These are phyloP conservation scores for Anoplolepis gracilipes DNA, from an alignment of 1,140 invertebrate species.

Conservation along the genomic window DNA sequence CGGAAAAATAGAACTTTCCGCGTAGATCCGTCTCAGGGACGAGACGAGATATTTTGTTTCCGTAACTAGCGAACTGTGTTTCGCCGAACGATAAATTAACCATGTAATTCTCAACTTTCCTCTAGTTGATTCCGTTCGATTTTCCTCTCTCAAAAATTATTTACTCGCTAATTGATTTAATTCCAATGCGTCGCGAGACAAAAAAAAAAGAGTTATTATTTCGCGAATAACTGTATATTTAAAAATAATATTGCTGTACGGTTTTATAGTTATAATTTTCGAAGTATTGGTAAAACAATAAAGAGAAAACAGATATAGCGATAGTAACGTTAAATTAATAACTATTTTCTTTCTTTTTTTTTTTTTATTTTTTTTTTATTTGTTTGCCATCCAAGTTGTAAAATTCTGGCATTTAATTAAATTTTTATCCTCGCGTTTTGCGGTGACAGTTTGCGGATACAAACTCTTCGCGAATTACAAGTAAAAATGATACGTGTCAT, in stretches of 20 bases:
- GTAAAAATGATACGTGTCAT: conserved; percentile 60
- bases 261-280: conserved; percentile 2
- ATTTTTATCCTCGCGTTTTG: conserved; percentile 14
- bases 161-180: conserved; percentile 34
- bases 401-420: conserved; percentile 22
- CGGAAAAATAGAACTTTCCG: conserved; percentile 45
- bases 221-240: background rate
- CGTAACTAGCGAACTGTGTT: conserved; percentile 32
- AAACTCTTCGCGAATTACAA: background rate
- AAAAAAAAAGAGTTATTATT: background rate
- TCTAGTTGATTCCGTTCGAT: background rate
- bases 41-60: conserved; percentile 46
- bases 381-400: background rate
- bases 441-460: background rate
- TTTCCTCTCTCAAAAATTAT: conserved; percentile 24
- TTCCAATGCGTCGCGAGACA: background rate
- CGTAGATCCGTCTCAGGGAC: conserved; percentile 1
- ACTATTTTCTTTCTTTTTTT: background rate
- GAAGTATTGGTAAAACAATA: conserved; percentile 1
- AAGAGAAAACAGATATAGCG: background rate
- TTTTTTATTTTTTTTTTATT: background rate
- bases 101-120: conserved; percentile 39
- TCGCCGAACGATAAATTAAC: conserved; percentile 49
- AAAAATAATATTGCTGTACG: background rate
- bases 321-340: background rate